phyloP scores from a whole-genome alignment of 2,888 invertebrate genomes.

The Sphaerophoria rueppellii region DNA sequence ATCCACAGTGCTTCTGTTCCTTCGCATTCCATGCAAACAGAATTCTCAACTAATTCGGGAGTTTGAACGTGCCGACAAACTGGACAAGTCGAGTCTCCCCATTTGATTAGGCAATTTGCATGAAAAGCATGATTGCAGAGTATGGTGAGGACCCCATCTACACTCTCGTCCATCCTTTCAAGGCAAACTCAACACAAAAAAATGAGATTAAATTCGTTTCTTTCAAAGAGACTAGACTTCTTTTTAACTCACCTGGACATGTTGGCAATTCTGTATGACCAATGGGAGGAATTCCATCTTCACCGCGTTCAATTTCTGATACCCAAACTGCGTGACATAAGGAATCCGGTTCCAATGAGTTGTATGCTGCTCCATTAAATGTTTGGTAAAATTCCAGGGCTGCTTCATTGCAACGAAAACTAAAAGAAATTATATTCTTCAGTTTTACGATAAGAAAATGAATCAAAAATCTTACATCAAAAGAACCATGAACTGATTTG shows the following conservation, averaged over 20 bases:
- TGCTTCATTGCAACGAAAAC: conserved; percentile 88
- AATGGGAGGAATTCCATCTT: conserved; percentile 87
- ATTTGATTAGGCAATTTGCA: conserved; percentile 96
- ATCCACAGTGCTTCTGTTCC: conserved; percentile 95
- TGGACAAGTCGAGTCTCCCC: conserved; percentile 98
- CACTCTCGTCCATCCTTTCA: conserved; percentile 99
- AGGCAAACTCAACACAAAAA: conserved; percentile 79
- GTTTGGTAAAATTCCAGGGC: conserved; percentile 96
- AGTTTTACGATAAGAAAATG: conserved; percentile 44
- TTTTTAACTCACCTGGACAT: conserved; percentile 88
- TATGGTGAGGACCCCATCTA: conserved; percentile 98
- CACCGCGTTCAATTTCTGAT: conserved; percentile 93
- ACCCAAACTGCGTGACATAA: conserved; percentile 98
- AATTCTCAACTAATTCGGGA: conserved; percentile 84
- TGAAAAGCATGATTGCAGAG: conserved; percentile 99
- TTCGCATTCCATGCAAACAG: conserved; percentile 85
- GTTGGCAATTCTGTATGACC: conserved; percentile 97
- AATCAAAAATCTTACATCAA: conserved; percentile 81
- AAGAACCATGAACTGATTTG: conserved; percentile 99
- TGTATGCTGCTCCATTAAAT: conserved; percentile 96
- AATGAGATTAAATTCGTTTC: background rate
- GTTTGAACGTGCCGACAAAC: conserved; percentile 92
- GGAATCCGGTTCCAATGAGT: conserved; percentile 95
- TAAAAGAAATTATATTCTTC: conserved; percentile 76
- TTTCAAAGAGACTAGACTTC: background rate